Conservation (phyloP, 1,140 invertebrate genomes). For the Drosophila baimaii region DNA sequence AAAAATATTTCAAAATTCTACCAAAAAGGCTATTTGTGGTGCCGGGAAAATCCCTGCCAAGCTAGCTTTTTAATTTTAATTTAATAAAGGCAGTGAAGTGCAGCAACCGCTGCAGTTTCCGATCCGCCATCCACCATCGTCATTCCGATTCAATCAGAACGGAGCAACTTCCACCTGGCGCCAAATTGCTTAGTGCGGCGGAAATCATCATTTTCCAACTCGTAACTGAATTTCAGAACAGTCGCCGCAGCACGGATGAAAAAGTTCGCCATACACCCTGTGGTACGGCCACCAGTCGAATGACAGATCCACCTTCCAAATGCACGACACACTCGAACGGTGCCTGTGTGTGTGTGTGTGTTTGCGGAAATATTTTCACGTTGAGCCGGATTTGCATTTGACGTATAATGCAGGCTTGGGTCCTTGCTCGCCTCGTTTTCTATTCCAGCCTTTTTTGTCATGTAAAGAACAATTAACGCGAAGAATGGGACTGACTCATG, state of each 20-base stretch:
- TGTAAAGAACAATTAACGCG: constrained; percentile 75
- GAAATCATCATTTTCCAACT: constrained; percentile 69
- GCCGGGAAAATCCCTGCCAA: constrained; percentile 19
- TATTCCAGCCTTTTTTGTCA: constrained; percentile 26
- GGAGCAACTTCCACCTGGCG: constrained; percentile 44
- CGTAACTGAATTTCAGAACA: constrained; percentile 63
- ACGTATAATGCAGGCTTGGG: constrained; percentile 20
- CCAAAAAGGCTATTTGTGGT: constrained; percentile 29
- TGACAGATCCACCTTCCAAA: constrained; percentile 64
- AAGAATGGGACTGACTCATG: constrained; percentile 69
- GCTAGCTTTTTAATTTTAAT: constrained; percentile 71
- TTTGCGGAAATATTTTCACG: constrained; percentile 72
- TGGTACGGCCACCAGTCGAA: constrained; percentile 50
- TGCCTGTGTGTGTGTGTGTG: constrained; percentile 1
- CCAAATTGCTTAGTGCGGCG: constrained; percentile 68
- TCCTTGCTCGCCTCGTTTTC: constrained; percentile 22
- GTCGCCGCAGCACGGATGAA: constrained; percentile 35
- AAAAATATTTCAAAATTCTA: constrained; percentile 9
- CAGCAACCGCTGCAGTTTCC: constrained; percentile 36
- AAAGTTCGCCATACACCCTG: constrained; percentile 50
- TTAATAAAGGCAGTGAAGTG: constrained; percentile 75
- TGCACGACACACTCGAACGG: constrained; percentile 48
- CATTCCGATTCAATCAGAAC: constrained; percentile 60
- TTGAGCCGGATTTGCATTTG: constrained; percentile 58
- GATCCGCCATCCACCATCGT: constrained; percentile 28